Conservation (phyloP, 2,888 invertebrate genomes). For the Alcis repandata region DNA sequence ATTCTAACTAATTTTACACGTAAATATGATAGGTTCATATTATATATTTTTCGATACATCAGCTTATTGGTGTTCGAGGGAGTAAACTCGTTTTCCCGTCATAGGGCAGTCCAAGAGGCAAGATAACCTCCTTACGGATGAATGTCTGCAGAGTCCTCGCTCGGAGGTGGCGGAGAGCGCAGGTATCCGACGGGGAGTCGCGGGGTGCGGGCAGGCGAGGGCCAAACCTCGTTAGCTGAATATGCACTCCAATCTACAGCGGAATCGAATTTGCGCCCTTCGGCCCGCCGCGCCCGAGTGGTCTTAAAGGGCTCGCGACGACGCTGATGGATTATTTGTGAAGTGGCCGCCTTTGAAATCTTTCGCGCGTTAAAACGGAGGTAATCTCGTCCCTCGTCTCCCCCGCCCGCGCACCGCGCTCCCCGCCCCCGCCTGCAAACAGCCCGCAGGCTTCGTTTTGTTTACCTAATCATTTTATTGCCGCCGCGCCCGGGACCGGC, state of each 20-base stretch:
- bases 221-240: conserved; percentile 78
- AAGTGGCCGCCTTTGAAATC: conserved; percentile 85
- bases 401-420: conserved; percentile 42
- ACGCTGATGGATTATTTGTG: conserved; percentile 85
- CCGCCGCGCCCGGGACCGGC: conserved; percentile 27
- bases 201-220: conserved; percentile 45
- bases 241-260: conserved; percentile 81
- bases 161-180: conserved; percentile 30
- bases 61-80: background rate
- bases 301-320: conserved; percentile 69
- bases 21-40: no score
- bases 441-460: conserved; percentile 75
- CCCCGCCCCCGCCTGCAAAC: conserved; percentile 55
- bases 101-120: background rate
- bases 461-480: conserved; percentile 84
- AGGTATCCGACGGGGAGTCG: conserved; percentile 41
- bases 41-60: no score
- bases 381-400: conserved; percentile 72
- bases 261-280: conserved; percentile 77
- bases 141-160: conserved; percentile 8
- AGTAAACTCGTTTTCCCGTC: background rate
- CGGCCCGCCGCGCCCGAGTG: conserved; percentile 56
- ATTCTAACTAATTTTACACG: no score
- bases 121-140: conserved; percentile 13
- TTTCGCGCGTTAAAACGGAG: conserved; percentile 86